Evolutionary conservation across 2,888 invertebrate genomes (phyloP), one percentile per base, ranked within the genome.

Genomic region (Drosophila meridiana): DNA sequence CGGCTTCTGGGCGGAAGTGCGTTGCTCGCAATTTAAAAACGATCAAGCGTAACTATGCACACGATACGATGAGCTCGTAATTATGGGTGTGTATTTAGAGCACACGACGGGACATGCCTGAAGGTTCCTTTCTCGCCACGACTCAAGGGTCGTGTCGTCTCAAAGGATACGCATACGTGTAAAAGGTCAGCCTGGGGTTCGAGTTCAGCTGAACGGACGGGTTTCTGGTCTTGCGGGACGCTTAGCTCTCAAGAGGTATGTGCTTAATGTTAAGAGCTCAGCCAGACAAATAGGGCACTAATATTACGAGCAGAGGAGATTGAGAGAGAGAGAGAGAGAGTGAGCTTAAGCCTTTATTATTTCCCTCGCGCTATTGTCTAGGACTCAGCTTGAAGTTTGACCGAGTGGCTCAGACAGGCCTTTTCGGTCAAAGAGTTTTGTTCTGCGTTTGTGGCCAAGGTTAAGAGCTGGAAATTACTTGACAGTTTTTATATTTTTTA

Each of bases 11-110:
- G 72, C 89, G 86, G 85, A 86, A 87, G 90, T 86, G 75, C 70
- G 69, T 63, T 73, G 80, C 66, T 73, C 75, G 88, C 86, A 86
- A 86, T 86, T 86, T 76, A 78, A 87, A 89, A 86, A 89, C 90
- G 86, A 86, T 86, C 90, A 89, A 86, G 83, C 86, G 86, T 72
- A 89, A 83, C 83, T 68, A 59, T 69, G 64, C 32, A n/a, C 55
- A 63, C 63, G 65, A 61, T 76, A 75, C 73, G 82, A 84, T 86
- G 73, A 83, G 78, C 69, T 69, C 65, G 61, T 89, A 87, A 85
- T 89, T 87, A 85, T 69, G 84, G 82, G 79, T 87, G 56, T 74
- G 38, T 61, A 73, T 81, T 68, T 66, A 70, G 73, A 84, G 72
- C 69, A 77, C 83, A 38, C 84, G 57, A 68, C 82, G 87, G 85